Evolutionary conservation across 1,140 invertebrate species (phyloP).

Genomic region (Drosophila auraria): DNA sequence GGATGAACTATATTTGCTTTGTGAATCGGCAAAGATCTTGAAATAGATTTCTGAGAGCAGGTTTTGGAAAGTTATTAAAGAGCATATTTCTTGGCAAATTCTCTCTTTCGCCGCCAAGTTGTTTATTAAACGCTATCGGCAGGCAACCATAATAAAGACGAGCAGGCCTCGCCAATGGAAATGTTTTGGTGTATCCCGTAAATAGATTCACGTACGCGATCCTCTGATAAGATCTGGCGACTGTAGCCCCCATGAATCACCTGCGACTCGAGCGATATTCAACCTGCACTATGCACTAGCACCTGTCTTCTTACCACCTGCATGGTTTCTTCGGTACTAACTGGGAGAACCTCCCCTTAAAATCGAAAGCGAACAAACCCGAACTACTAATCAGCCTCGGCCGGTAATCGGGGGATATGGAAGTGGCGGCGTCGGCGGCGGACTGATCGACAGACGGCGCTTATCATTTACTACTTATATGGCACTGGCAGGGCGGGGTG

Average conservation of each 20-base stretch:
- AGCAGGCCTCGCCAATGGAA: constrained; percentile 12
- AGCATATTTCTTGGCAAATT: not conserved
- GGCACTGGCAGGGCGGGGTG: not conserved
- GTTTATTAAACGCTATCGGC: constrained; percentile 41
- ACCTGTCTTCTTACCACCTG: constrained; percentile 63
- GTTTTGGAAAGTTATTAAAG: not conserved
- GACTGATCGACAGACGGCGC: constrained; percentile 37
- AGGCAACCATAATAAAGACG: not conserved
- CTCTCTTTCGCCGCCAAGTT: constrained; percentile 15
- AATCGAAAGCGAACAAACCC: constrained; percentile 22
- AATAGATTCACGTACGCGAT: constrained; percentile 53
- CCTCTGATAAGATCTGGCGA: constrained; percentile 54
- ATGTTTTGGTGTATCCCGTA: constrained; percentile 31
- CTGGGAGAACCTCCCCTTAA: not conserved
- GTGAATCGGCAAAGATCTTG: not conserved
- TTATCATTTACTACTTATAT: constrained; percentile 22
- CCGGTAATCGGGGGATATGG: constrained; percentile 14
- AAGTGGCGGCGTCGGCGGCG: not conserved
- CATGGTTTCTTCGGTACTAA: constrained; percentile 65
- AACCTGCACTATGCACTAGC: not conserved
- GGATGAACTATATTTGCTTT: constrained; percentile 7
- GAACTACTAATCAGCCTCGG: constrained; percentile 52
- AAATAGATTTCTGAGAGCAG: not conserved
- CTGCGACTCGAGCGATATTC: constrained; percentile 5
- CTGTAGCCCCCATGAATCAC: constrained; percentile 34